Percentiles rank a stretch among this genome's conserved stretches.
phyloP scores from a whole-genome alignment of 2,797 vertebrate genomes.

The Delichon dasypus region DNA sequence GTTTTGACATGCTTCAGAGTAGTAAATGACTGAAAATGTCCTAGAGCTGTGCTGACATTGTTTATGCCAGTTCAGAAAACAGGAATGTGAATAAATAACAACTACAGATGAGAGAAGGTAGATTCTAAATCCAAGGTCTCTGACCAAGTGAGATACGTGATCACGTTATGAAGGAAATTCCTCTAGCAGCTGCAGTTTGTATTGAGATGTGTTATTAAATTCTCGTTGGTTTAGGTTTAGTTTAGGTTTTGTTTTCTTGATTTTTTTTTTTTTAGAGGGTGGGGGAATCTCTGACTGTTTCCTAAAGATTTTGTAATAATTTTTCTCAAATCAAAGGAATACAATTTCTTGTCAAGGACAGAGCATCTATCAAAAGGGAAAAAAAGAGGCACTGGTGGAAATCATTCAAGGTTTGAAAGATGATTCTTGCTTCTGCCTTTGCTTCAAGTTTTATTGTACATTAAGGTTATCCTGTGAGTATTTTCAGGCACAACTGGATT shows the following conservation, averaged over 20 bases:
- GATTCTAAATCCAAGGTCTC: neutral
- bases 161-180: neutral
- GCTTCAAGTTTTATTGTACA: neutral
- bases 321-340: neutral
- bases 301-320: neutral
- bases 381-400: neutral
- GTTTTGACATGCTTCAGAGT: neutral
- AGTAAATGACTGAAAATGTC: neutral
- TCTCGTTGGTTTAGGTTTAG: neutral
- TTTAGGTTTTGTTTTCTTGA: neutral
- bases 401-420: neutral
- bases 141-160: fast-evolving
- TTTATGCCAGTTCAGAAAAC: neutral
- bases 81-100: neutral
- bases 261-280: neutral
- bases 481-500: neutral
- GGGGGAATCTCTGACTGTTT: neutral
- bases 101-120: neutral
- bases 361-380: neutral
- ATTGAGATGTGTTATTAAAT: neutral
- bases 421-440: neutral
- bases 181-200: neutral
- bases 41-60: neutral
- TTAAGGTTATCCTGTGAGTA: neutral
- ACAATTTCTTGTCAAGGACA: neutral